These are phyloP conservation scores for Deroplatys truncata DNA, from an alignment of 2,888 invertebrate genomes.

Conservation along the genomic window DNA sequence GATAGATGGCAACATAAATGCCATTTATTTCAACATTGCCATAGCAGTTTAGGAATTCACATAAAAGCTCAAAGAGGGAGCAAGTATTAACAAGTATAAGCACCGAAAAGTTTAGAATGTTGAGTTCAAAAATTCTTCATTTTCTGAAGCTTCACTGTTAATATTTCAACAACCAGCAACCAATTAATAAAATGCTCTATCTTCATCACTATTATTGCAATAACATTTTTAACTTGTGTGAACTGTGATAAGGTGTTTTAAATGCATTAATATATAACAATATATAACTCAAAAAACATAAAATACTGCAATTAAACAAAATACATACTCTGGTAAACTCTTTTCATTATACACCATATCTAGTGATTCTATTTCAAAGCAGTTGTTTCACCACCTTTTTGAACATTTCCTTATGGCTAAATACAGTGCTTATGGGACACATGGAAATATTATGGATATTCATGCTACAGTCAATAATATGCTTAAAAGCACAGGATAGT, in stretches of 20 bases:
- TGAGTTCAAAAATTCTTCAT: background rate
- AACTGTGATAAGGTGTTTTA: background rate
- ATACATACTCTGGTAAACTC: background rate
- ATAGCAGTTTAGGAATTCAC: background rate
- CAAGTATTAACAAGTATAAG: constrained; percentile 15
- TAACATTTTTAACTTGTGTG: too few species aligned
- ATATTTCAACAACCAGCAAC: background rate
- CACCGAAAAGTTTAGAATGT: constrained; percentile 21
- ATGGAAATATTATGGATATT: background rate
- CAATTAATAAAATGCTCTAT: background rate
- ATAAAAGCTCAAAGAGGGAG: constrained; percentile 10
- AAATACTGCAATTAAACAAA: background rate
- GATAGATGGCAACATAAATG: background rate
- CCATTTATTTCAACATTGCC: background rate
- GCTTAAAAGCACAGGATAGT: background rate
- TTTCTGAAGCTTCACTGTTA: background rate
- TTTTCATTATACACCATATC: background rate
- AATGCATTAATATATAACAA: background rate
- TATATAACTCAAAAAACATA: background rate
- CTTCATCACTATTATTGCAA: background rate
- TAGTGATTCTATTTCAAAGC: background rate
- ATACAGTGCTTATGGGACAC: background rate
- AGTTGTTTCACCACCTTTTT: background rate
- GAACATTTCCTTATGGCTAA: background rate
- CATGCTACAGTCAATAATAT: background rate